These are phyloP conservation scores for Stenolophus ochropezus DNA, from an alignment of 2,888 invertebrate genomes.

Conservation along the genomic window DNA sequence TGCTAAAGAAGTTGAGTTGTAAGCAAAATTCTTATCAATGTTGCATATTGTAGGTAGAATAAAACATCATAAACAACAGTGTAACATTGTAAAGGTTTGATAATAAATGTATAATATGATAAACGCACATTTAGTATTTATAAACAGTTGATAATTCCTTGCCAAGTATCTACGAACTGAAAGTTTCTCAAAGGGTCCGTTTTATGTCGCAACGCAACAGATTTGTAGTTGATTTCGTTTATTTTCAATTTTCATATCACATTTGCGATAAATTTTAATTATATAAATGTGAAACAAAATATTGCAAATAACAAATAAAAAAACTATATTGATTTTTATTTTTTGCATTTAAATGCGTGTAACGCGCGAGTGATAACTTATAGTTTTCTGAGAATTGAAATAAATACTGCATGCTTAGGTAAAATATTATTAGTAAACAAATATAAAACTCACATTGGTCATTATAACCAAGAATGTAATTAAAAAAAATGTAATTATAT, in stretches of 20 bases:
- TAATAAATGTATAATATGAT: conserved; percentile 21
- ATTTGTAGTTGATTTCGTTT: conserved; percentile 7
- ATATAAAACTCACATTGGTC: not conserved
- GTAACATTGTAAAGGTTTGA: conserved; percentile 21
- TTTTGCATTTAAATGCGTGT: conserved; percentile 16
- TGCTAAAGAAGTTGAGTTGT: not conserved
- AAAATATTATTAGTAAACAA: conserved; percentile 8
- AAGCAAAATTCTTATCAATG: not conserved
- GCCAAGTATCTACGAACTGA: not conserved
- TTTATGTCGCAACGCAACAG: conserved; percentile 11
- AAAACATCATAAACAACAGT: conserved; percentile 26
- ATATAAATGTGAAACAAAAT: conserved; percentile 28
- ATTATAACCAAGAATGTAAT: not conserved
- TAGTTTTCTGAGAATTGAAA: conserved; percentile 8
- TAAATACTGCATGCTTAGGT: conserved; percentile 21
- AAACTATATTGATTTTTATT: conserved; percentile 18
- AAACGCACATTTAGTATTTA: conserved; percentile 5
- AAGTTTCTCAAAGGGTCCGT: not conserved
- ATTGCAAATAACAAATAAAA: conserved; percentile 8
- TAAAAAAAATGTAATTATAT: not conserved
- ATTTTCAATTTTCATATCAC: conserved; percentile 22
- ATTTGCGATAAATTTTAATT: conserved; percentile 26
- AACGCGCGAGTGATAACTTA: conserved; percentile 22
- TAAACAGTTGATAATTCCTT: conserved; percentile 4
- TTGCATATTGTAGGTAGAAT: conserved; percentile 10